Conservation (phyloP, 2,797 vertebrate genomes). For the Poecilia picta region DNA sequence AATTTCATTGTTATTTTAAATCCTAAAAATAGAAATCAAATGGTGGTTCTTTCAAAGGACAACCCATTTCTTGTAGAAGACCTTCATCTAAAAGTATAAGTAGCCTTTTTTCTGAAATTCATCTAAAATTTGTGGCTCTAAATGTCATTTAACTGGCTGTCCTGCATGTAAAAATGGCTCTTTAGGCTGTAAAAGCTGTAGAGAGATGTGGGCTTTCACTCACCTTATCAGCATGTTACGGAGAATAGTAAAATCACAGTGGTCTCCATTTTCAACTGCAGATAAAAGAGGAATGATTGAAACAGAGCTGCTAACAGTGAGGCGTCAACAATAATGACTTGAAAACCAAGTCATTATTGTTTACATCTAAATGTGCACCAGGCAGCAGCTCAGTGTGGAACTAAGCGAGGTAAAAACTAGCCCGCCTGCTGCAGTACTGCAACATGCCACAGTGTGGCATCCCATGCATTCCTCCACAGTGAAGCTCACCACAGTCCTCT, state of each 20-base stretch:
- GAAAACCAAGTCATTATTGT: background rate
- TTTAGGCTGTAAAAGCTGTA: background rate
- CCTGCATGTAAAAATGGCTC: too few species aligned
- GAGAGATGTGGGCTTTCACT: background rate
- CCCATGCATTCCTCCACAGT: background rate
- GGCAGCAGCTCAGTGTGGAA: background rate
- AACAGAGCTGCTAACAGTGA: background rate
- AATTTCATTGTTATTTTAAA: too few species aligned
- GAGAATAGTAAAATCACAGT: conserved; percentile 97
- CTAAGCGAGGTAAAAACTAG: background rate
- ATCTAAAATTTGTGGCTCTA: too few species aligned
- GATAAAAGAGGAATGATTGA: background rate
- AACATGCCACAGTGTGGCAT: conserved; percentile 39
- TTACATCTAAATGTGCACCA: background rate
- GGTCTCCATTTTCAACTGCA: conserved; percentile 95
- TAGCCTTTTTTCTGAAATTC: too few species aligned
- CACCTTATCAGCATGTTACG: conserved; percentile 98
- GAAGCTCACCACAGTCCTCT: conserved; percentile 29
- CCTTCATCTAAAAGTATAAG: too few species aligned
- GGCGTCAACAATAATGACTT: too few species aligned
- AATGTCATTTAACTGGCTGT: too few species aligned
- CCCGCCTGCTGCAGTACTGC: conserved; percentile 20
- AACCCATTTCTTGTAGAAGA: too few species aligned
- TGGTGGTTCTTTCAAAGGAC: too few species aligned
- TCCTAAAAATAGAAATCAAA: too few species aligned